Conservation (phyloP, 2,797 vertebrate genomes). For the Peromyscus nudipes region DNA sequence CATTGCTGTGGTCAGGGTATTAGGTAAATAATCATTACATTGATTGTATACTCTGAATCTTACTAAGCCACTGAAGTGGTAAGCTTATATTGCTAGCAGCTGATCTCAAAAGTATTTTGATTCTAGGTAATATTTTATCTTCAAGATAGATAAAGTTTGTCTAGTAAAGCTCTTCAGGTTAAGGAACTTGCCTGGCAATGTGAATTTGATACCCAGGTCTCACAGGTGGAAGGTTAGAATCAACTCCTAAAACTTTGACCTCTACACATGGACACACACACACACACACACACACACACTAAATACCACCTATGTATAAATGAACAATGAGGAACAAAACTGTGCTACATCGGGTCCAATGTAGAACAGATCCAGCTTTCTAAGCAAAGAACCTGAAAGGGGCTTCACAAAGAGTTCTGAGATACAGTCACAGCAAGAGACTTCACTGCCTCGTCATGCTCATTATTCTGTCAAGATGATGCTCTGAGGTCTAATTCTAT, state of each 20-base stretch:
- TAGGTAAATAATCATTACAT: background rate
- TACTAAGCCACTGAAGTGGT: background rate
- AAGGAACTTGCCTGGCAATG: background rate
- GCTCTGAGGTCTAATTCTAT: background rate
- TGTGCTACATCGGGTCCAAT: background rate
- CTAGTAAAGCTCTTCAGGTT: too few species aligned
- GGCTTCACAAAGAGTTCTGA: background rate
- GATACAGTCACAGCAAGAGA: background rate
- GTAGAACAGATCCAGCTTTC: background rate
- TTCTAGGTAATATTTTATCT: slow-evolving; percentile 18
- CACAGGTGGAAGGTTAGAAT: background rate
- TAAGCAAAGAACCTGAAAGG: background rate
- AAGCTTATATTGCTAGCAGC: background rate
- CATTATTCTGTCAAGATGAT: background rate
- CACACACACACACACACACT: background rate
- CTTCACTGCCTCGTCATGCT: background rate
- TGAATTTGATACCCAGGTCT: background rate
- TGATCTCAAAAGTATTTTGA: background rate
- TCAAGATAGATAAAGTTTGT: background rate
- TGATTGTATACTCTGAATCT: background rate
- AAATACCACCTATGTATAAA: background rate
- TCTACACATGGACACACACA: background rate
- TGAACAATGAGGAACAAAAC: background rate
- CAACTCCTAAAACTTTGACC: background rate
- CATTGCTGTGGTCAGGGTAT: background rate